phyloP scores from a whole-genome alignment of 2,888 invertebrate genomes.

The Ophion ventricosus region DNA sequence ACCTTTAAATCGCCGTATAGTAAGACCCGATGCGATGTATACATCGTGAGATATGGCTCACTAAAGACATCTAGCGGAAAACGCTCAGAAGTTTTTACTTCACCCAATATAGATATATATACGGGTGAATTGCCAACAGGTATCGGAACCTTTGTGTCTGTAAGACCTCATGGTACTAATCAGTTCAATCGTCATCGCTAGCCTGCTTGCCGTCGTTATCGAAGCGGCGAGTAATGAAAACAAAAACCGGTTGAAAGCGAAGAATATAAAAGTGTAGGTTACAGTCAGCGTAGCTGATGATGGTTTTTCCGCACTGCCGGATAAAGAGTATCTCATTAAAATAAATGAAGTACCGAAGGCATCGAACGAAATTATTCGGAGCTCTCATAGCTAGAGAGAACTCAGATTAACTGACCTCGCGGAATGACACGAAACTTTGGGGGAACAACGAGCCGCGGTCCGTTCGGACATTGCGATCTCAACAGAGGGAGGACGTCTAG shows the following conservation, averaged over 20 bases:
- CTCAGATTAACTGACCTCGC: constrained; percentile 57
- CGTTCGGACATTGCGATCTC: constrained; percentile 51
- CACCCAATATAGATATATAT: too few species aligned
- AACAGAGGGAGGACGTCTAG: background rate
- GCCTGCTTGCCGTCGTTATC: constrained; percentile 17
- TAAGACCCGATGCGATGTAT: too few species aligned
- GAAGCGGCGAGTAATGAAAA: constrained; percentile 7
- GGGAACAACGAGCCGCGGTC: constrained; percentile 10
- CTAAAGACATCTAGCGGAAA: too few species aligned
- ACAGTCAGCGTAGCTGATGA: constrained; percentile 36
- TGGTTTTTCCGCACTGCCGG: constrained; percentile 55
- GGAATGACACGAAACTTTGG: constrained; percentile 29
- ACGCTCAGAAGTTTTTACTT: too few species aligned
- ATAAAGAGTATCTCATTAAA: constrained; percentile 71
- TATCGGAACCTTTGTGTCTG: too few species aligned
- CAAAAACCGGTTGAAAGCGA: constrained; percentile 52
- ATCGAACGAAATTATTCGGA: constrained; percentile 57
- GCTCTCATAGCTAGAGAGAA: constrained; percentile 54
- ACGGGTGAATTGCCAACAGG: too few species aligned
- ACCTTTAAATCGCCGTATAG: too few species aligned
- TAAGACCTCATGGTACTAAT: too few species aligned
- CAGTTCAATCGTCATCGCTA: background rate
- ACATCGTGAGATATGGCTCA: too few species aligned
- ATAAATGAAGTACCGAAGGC: constrained; percentile 74
- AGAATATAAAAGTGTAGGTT: constrained; percentile 46